Evolutionary conservation across 1,140 invertebrate genomes (phyloP), one percentile per base, ranked within the genome.

Genomic region (Armadillidium nasatum): DNA sequence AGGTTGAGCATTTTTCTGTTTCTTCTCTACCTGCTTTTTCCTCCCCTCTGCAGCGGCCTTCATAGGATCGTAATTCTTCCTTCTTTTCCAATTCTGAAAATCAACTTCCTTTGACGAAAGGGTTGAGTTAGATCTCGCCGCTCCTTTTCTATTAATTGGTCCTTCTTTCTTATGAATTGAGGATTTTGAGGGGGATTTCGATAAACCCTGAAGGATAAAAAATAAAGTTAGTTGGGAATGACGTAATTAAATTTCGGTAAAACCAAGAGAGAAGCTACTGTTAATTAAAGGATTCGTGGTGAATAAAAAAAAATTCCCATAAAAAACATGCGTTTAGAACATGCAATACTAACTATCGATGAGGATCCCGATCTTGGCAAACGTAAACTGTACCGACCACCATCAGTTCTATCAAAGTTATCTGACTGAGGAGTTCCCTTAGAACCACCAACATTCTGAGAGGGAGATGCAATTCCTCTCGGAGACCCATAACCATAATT

Each of bases 1-100:
- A 23, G 73, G 71, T 19, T 74, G 72, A 19, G 15, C 46, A 15
- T 9, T 50, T 50, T 50, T 50, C 9, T 43, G 21, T 22, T 75
- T 77, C 69, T 78, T 76, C 15, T 79, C 79, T 10, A 33, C 50
- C 22, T 78, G 77, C 45, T 89, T 90, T 54, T 87, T 87, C 79
- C 89, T 91, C 43, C 90, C 93, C 82, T 93, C 90, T 10, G 92
- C 92, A 4, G 93, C 93, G 13, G 86, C 85, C 80, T 93, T 94
- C 87, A 94, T 89, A 4, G 94, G 94, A 86, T 95, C 93, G 84
- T 95, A 96, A 81, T 90, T 94, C 82, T 94, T 94, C 76, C 94
- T 87, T 76, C 94, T 87, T 83, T 94, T 94, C 94, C 94, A 96
- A 86, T 95, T 95, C 83, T 93, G 92, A 86, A 94, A 90, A 83